A percentile compares a stretch with the other conserved stretches of the same genome.
Conservation (phyloP, 2,888 invertebrate species). For the Labia minor region DNA sequence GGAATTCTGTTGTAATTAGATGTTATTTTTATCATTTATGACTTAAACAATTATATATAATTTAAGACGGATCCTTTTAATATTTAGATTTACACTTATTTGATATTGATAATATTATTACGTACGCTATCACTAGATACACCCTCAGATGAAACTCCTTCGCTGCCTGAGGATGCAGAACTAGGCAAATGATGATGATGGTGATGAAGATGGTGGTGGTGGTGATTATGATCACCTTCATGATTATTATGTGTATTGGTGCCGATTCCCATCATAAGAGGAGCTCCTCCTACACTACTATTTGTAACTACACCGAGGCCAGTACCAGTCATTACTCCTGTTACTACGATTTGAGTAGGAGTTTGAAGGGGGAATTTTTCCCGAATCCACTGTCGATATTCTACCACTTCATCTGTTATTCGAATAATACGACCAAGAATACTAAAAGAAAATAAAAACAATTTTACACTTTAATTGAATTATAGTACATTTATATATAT, state of each 20-base stretch:
- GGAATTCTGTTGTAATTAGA: too few species aligned
- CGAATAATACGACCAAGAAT: constrained; percentile 85
- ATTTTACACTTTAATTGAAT: too few species aligned
- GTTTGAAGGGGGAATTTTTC: constrained; percentile 38
- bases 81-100: too few species aligned
- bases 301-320: neutral
- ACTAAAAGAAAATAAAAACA: constrained; percentile 41
- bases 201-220: neutral
- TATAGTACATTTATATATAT: too few species aligned
- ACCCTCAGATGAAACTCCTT: neutral
- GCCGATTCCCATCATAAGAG: neutral
- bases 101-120: too few species aligned
- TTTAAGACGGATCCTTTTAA: too few species aligned
- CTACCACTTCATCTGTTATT: constrained; percentile 84
- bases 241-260: neutral
- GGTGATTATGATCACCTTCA: neutral
- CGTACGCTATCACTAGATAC: neutral
- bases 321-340: neutral
- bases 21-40: too few species aligned
- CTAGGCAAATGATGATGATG: neutral
- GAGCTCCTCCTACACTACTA: neutral
- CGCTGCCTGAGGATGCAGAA: neutral
- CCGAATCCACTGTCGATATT: constrained; percentile 57
- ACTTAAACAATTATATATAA: too few species aligned
- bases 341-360: neutral